These are phyloP conservation scores for Tetramorium simillimum DNA, from an alignment of 1,140 invertebrate species.

Conservation along the genomic window DNA sequence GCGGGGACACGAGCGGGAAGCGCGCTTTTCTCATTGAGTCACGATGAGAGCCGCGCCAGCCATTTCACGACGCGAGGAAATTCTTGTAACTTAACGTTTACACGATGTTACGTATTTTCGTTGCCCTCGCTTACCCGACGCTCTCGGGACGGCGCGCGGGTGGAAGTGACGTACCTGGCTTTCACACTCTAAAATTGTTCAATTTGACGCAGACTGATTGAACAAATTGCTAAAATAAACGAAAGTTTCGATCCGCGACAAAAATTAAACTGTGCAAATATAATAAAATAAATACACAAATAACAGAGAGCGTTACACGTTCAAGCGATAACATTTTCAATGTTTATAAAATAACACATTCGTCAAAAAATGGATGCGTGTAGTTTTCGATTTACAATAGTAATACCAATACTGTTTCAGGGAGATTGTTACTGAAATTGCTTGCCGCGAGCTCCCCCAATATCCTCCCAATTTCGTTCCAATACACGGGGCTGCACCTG, in stretches of 20 bases:
- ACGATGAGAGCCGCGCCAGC: neutral
- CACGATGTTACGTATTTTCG: neutral
- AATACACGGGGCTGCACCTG: neutral
- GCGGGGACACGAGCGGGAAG: neutral
- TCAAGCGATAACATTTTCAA: neutral
- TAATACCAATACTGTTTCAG: neutral
- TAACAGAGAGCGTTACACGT: neutral
- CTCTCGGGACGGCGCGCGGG: neutral
- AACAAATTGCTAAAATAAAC: conserved; percentile 4
- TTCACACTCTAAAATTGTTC: neutral
- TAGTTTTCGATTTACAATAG: conserved; percentile 1
- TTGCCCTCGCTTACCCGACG: no score
- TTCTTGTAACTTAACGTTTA: neutral
- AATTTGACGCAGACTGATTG: neutral
- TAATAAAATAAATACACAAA: conserved; percentile 26
- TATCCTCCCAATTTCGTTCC: neutral
- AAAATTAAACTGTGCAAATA: conserved; percentile 11
- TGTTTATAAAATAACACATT: conserved; percentile 7
- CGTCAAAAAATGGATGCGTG: neutral
- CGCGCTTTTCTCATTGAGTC: neutral
- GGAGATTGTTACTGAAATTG: neutral
- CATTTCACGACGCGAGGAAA: neutral
- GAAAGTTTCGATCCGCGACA: neutral
- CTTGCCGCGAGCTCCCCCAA: neutral
- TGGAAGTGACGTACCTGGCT: neutral